Base-by-base conservation (phyloP, 2,888 invertebrate genomes). In the Cacoxenus indagator region DNA sequence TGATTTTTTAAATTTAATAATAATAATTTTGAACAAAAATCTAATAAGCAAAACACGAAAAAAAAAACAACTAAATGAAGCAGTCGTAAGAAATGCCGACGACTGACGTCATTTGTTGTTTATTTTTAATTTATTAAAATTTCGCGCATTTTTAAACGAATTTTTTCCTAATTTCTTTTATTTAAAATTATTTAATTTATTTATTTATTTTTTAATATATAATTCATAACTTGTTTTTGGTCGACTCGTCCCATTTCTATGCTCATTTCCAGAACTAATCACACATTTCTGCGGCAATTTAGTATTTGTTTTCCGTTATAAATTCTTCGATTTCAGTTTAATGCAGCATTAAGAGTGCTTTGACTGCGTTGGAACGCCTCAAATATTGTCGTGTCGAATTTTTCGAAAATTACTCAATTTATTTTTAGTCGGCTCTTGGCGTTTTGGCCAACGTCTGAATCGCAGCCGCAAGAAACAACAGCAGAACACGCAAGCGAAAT, bases 401-500 rank as follows among this genome's bases (percentile, higher is more conserved):
- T 61, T 61, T 61, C 45, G 22, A 62, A 62, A 45, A 45, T 62
- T 62, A 62, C 61, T 62, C 31, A 62, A 62, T 62, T 62, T 62
- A 62, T 62, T 62, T 62, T 24, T 24, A 29, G n/a, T n/a, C n/a
- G n/a, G n/a, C n/a, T n/a, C n/a, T n/a, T n/a, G 8, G 37, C 37
- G 37, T 37, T 37, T 37, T 37, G 37, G 37, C 37, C 37, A 37
- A 37, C 1, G 37, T 4, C 2, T 37, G 37, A 37, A 37, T 37
- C 9, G 14, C 8, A n/a, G n/a, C n/a, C 14, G 37, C 8, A 2
- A 17, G 31, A 84, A 82, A 84, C 72, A 84, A 82, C 79, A 74
- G 70, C 76, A 70, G 76, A 76, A 78, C 85, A 86, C 85, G 86
- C 86, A 84, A 86, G 82, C 81, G 76, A 85, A 86, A 86, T 86